phyloP scores from a whole-genome alignment of 2,888 invertebrate genomes.

The Polietes domitor region DNA sequence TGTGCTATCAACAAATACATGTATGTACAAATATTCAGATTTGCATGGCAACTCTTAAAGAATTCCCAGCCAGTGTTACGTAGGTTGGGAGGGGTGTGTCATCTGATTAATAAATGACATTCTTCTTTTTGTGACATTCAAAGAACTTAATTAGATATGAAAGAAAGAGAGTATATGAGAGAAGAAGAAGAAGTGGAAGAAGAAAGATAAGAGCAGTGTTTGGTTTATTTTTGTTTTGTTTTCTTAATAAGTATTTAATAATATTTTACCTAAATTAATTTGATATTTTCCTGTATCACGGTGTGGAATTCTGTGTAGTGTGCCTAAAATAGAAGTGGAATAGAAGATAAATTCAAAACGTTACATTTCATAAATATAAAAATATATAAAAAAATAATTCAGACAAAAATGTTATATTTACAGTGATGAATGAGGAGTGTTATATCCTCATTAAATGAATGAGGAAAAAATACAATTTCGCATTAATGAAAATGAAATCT shows the following conservation, averaged over 20 bases:
- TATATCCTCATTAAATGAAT: slow-evolving; percentile 11
- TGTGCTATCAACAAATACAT: neutral
- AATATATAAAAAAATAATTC: slow-evolving; percentile 22
- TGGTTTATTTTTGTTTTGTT: slow-evolving; percentile 20
- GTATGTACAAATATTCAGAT: too few species aligned
- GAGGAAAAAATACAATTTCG: neutral
- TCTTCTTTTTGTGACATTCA: neutral
- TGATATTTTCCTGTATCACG: slow-evolving; percentile 80
- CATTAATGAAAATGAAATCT: slow-evolving; percentile 34
- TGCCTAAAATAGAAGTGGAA: slow-evolving; percentile 76
- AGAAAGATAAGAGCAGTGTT: slow-evolving; percentile 39
- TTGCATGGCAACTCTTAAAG: neutral
- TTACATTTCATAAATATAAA: slow-evolving; percentile 24
- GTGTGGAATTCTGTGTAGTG: slow-evolving; percentile 79
- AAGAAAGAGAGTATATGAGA: neutral
- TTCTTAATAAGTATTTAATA: slow-evolving; percentile 40
- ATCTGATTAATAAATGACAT: neutral
- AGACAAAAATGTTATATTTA: neutral
- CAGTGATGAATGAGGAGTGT: neutral
- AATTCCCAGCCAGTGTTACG: neutral
- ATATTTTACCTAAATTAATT: slow-evolving; percentile 78
- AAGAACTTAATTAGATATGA: slow-evolving; percentile 2
- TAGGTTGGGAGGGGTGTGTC: neutral
- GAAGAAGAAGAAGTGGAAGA: neutral
- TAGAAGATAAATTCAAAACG: slow-evolving; percentile 53